phyloP scores from a whole-genome alignment of 2,797 vertebrate genomes.

The Cyprinella venusta region DNA sequence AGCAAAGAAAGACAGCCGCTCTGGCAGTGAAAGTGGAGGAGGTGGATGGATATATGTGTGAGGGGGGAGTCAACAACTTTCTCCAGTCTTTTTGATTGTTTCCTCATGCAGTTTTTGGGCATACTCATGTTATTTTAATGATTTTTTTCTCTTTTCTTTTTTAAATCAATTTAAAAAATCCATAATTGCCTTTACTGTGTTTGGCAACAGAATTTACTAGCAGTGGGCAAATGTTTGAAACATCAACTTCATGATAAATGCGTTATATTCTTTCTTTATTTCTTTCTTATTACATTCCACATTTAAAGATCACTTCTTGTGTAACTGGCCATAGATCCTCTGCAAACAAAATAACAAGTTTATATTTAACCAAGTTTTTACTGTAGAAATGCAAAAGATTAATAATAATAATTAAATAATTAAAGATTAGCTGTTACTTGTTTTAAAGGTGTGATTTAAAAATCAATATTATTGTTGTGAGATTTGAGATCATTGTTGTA shows the following conservation, averaged over 20 bases:
- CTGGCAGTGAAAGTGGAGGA: conserved; percentile 49
- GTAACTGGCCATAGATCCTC: too few relatives aligned
- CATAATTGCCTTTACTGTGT: conserved; percentile 32
- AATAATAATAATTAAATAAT: too few relatives aligned
- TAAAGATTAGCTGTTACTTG: not conserved
- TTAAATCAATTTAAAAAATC: conserved; percentile 25
- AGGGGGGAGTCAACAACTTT: conserved; percentile 58
- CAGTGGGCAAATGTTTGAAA: conserved; percentile 32
- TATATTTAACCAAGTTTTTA: too few relatives aligned
- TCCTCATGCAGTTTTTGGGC: conserved; percentile 48
- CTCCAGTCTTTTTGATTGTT: conserved; percentile 56
- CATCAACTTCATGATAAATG: conserved; percentile 2
- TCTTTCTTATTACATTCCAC: conserved; percentile 8
- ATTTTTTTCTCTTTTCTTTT: conserved; percentile 51
- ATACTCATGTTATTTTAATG: conserved; percentile 52
- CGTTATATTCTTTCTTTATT: too few relatives aligned
- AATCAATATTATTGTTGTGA: not conserved
- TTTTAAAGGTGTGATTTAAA: not conserved
- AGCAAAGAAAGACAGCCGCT: conserved; percentile 54
- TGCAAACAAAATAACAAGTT: too few relatives aligned
- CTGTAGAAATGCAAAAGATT: not conserved
- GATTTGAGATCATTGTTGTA: not conserved
- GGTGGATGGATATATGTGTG: conserved; percentile 21
- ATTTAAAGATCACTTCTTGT: not conserved
- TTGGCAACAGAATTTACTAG: conserved; percentile 23